These are phyloP conservation scores for Stichodactyla mertensii DNA, from an alignment of 64 coral and sea anemone genomes.

Conservation along the genomic window DNA sequence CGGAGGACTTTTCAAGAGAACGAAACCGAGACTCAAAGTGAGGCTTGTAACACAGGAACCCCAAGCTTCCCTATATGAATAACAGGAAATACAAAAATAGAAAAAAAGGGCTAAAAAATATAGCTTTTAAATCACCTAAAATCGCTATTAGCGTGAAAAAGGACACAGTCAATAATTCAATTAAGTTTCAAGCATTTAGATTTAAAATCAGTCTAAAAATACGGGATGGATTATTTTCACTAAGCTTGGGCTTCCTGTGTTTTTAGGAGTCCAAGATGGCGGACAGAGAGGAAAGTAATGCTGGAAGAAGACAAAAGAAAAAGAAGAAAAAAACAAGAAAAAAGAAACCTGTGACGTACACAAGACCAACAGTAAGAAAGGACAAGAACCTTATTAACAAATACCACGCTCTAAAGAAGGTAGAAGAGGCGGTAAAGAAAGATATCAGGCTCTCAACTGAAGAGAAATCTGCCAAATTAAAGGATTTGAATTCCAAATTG, in stretches of 20 bases:
- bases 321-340: slow-evolving; percentile 30
- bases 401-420: slow-evolving; percentile 50
- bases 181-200: no score
- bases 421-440: slow-evolving; percentile 28
- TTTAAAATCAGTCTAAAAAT: no score
- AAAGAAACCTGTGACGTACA: slow-evolving; percentile 27
- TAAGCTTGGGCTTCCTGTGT: neutral
- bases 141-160: neutral
- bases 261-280: slow-evolving; percentile 25
- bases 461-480: slow-evolving; percentile 5
- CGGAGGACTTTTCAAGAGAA: slow-evolving; percentile 50
- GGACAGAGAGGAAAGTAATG: neutral
- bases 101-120: no score
- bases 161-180: no score
- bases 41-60: slow-evolving; percentile 7
- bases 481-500: slow-evolving; percentile 19
- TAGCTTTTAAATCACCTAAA: neutral
- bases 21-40: slow-evolving; percentile 14
- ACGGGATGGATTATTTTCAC: no score
- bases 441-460: neutral
- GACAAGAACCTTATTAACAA: slow-evolving; percentile 46
- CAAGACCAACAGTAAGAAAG: slow-evolving; percentile 21
- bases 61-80: neutral
- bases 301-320: slow-evolving; percentile 17
- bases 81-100: no score